phyloP scores from a whole-genome alignment of 2,797 vertebrate species.

The Chlorospingus flavigularis region DNA sequence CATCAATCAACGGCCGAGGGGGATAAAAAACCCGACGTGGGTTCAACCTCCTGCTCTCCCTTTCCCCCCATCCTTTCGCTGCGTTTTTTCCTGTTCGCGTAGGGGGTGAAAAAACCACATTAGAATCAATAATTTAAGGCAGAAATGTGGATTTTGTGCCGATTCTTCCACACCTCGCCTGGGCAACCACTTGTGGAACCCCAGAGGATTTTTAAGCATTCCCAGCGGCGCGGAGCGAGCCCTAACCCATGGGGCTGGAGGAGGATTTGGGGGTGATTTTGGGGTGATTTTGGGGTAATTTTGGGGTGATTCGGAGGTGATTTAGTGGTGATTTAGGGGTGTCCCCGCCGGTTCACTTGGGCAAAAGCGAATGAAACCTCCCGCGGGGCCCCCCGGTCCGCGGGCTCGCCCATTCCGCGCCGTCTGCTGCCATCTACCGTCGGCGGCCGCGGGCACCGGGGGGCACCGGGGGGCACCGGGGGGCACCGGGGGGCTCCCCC shows the following conservation, averaged over 20 bases:
- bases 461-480: too few relatives aligned
- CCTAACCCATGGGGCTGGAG: too few relatives aligned
- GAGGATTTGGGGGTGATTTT: too few relatives aligned
- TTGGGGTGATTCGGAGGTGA: accelerated
- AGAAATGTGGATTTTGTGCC: background rate
- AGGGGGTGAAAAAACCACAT: accelerated
- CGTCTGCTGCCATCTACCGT: too few relatives aligned
- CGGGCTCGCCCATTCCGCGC: too few relatives aligned
- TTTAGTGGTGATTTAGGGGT: background rate
- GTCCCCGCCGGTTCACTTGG: too few relatives aligned
- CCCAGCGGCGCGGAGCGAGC: too few relatives aligned
- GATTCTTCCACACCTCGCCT: background rate
- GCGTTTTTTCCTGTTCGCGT: accelerated
- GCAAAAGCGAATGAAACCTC: background rate
- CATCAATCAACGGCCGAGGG: background rate
- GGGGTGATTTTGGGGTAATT: accelerated
- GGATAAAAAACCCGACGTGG: too few relatives aligned
- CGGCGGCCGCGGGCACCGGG: too few relatives aligned
- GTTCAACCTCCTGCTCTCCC: background rate
- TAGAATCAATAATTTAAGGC: accelerated
- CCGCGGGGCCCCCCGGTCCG: background rate
- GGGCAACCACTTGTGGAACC: conserved; percentile 42
- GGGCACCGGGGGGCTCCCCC: too few relatives aligned
- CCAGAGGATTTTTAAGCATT: accelerated
- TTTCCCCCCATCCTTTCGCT: background rate